Percentiles rank a stretch among this genome's conserved stretches.
Evolutionary conservation across 1,140 invertebrate species (phyloP).

Genomic region (Nephila pilipes): DNA sequence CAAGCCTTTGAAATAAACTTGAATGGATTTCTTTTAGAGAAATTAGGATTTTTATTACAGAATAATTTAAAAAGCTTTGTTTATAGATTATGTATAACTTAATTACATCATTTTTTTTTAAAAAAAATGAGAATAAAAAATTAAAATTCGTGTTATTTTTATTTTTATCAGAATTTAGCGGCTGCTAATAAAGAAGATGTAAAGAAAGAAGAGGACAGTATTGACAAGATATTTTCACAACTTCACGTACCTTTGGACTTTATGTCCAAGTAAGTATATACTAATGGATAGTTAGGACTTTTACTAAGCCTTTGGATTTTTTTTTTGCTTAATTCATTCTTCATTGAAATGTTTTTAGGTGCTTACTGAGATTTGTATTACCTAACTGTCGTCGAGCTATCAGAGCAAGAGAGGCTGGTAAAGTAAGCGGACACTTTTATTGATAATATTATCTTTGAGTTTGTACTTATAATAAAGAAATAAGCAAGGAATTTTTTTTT

Average conservation of each 20-base stretch:
- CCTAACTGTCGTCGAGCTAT: conserved; percentile 85
- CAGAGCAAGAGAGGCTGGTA: conserved; percentile 85
- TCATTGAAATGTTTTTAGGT: conserved; percentile 80
- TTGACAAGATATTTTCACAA: conserved; percentile 39
- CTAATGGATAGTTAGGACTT: no score
- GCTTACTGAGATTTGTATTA: conserved; percentile 83
- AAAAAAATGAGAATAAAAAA: no score
- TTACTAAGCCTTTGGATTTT: neutral
- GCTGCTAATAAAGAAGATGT: neutral
- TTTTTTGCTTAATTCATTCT: neutral
- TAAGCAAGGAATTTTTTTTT: no score
- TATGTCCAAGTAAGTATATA: conserved; percentile 47
- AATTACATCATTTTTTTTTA: no score
- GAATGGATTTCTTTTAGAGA: no score
- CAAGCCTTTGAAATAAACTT: no score
- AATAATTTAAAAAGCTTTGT: no score
- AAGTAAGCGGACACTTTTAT: conserved; percentile 80
- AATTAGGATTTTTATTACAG: no score
- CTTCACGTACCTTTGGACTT: conserved; percentile 32
- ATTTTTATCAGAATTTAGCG: neutral
- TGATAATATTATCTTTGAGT: no score
- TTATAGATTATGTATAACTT: no score
- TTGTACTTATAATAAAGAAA: no score
- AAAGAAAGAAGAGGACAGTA: conserved; percentile 57
- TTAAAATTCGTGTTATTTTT: no score